phyloP scores from a whole-genome alignment of 2,888 invertebrate genomes.

The Ichneumoninae sp. region DNA sequence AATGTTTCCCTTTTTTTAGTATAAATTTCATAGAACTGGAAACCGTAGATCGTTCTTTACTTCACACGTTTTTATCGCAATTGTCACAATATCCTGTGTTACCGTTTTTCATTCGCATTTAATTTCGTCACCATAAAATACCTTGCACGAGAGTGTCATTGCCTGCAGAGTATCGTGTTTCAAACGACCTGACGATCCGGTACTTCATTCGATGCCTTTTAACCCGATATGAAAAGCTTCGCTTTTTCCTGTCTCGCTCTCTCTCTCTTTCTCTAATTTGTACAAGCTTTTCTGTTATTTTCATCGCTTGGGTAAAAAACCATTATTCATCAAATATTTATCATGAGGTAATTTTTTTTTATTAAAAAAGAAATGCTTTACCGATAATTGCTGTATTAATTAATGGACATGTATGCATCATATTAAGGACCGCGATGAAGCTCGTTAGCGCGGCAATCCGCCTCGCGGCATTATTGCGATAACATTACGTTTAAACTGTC shows the following conservation, averaged over 20 bases:
- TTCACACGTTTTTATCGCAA: background rate
- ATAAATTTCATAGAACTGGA: background rate
- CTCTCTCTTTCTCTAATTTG: background rate
- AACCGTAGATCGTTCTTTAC: slow-evolving; percentile 2
- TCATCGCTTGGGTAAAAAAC: no score
- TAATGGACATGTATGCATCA: background rate
- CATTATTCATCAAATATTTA: no score
- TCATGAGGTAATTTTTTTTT: background rate
- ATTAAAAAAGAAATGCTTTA: background rate
- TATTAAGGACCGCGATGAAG: background rate
- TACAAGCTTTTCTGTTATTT: background rate
- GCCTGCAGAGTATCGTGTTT: slow-evolving; percentile 38
- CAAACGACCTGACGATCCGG: slow-evolving; percentile 36
- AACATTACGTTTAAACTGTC: slow-evolving; percentile 3
- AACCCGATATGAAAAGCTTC: slow-evolving; percentile 17
- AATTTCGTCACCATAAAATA: slow-evolving; percentile 23
- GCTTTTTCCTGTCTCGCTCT: background rate
- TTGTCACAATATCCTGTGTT: background rate
- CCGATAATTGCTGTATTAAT: slow-evolving; percentile 1
- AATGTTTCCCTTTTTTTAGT: background rate
- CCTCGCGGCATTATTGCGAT: slow-evolving; percentile 8
- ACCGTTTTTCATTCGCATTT: background rate
- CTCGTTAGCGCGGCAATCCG: background rate
- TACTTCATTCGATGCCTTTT: slow-evolving; percentile 18
- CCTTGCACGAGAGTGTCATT: slow-evolving; percentile 43